These are phyloP conservation scores for Willisornis vidua DNA, from an alignment of 2,113 vertebrate species.

Conservation along the genomic window DNA sequence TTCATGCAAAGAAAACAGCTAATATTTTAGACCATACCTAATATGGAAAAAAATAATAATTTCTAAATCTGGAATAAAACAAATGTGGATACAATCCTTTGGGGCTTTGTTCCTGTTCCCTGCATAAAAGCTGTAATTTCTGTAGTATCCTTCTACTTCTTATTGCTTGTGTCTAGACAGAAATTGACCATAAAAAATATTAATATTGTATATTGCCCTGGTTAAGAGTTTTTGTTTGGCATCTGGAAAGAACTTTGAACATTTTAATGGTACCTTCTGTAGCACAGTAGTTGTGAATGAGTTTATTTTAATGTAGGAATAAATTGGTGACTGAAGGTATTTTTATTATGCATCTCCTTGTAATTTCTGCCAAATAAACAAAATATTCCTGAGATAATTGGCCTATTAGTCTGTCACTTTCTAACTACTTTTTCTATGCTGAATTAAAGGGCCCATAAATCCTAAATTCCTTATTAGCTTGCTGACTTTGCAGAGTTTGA, in stretches of 20 bases:
- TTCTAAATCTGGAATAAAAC: conserved; percentile 41
- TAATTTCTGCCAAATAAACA: conserved; percentile 56
- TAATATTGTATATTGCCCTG: conserved; percentile 43
- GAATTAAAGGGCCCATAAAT: conserved; percentile 53
- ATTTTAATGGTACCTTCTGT: conserved; percentile 53
- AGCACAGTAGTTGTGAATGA: conserved; percentile 34
- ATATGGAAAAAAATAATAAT: neutral
- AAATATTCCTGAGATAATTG: conserved; percentile 49
- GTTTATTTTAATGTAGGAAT: conserved; percentile 43
- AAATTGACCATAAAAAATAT: conserved; percentile 49
- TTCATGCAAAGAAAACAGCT: conserved; percentile 19
- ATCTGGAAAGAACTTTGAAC: conserved; percentile 41
- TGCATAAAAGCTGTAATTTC: conserved; percentile 25
- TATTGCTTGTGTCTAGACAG: conserved; percentile 37
- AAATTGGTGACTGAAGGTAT: conserved; percentile 34
- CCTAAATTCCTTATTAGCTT: conserved; percentile 53
- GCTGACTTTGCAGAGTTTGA: conserved; percentile 68
- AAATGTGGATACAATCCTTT: neutral
- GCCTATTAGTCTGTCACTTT: conserved; percentile 33
- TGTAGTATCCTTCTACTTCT: conserved; percentile 18
- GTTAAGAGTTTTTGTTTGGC: conserved; percentile 51
- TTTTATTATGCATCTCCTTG: conserved; percentile 34
- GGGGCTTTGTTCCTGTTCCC: conserved; percentile 41
- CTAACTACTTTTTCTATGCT: conserved; percentile 2
- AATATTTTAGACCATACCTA: conserved; percentile 32